These are phyloP conservation scores for Bergia puertoricense DNA, from an alignment of 92 coral and sea anemone genomes.

Conservation along the genomic window DNA sequence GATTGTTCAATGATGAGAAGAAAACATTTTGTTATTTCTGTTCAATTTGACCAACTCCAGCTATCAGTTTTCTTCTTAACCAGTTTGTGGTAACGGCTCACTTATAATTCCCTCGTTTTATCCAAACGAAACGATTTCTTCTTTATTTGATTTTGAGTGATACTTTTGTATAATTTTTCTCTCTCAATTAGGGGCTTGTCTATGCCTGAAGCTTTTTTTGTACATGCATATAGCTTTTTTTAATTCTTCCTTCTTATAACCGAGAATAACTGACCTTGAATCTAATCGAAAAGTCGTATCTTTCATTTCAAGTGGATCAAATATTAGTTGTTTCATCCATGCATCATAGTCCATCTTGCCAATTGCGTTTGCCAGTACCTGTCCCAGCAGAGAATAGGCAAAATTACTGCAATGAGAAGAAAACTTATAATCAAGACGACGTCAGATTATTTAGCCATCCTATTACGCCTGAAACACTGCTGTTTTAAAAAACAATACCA, in stretches of 20 bases:
- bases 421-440: neutral
- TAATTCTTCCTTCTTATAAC: no score
- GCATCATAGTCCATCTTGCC: slow-evolving; percentile 53
- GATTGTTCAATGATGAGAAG: no score
- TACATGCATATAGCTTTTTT: neutral
- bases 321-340: slow-evolving; percentile 60
- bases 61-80: no score
- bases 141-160: no score
- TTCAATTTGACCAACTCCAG: no score
- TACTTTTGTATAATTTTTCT: neutral
- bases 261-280: slow-evolving; percentile 1
- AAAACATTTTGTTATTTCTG: no score
- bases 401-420: slow-evolving; percentile 58
- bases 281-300: slow-evolving; percentile 51
- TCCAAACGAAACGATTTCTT: no score
- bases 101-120: no score
- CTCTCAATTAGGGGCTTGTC: neutral
- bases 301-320: slow-evolving; percentile 61
- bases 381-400: slow-evolving; percentile 82
- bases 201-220: neutral
- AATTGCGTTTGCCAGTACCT: slow-evolving; percentile 61
- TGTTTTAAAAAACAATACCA: no score
- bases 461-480: no score
- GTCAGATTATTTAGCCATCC: neutral
- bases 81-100: no score